Conservation (phyloP, 2,113 vertebrate genomes). For the Scolopax mira region DNA sequence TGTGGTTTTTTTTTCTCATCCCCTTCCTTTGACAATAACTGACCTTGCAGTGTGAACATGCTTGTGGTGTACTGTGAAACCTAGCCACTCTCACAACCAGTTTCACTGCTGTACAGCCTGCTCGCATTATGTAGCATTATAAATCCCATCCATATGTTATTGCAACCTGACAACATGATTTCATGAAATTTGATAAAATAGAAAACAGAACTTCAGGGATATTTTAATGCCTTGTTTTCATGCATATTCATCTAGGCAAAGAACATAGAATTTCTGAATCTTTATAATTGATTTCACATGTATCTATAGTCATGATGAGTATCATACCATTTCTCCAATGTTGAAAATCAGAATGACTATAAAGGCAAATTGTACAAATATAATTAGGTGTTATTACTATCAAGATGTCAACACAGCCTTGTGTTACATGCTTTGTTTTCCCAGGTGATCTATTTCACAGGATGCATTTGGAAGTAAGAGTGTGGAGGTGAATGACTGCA, state of each 20-base stretch:
- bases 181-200: neutral
- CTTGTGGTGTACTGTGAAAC: neutral
- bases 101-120: neutral
- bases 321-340: neutral
- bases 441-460: accelerated
- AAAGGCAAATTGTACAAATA: neutral
- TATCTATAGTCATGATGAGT: neutral
- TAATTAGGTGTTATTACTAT: neutral
- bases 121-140: neutral
- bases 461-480: neutral
- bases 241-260: neutral
- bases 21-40: neutral
- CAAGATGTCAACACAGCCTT: neutral
- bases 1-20: neutral
- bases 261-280: neutral
- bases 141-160: neutral
- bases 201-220: neutral
- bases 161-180: neutral
- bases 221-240: neutral
- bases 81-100: neutral
- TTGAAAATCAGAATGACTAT: neutral
- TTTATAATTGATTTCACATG: neutral
- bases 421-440: neutral
- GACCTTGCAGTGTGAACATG: neutral
- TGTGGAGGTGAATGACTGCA: neutral